A percentile compares a stretch with the other conserved stretches of the same genome.
phyloP scores from a whole-genome alignment of 2,888 invertebrate genomes.

The Sinhomidia bicolor region DNA sequence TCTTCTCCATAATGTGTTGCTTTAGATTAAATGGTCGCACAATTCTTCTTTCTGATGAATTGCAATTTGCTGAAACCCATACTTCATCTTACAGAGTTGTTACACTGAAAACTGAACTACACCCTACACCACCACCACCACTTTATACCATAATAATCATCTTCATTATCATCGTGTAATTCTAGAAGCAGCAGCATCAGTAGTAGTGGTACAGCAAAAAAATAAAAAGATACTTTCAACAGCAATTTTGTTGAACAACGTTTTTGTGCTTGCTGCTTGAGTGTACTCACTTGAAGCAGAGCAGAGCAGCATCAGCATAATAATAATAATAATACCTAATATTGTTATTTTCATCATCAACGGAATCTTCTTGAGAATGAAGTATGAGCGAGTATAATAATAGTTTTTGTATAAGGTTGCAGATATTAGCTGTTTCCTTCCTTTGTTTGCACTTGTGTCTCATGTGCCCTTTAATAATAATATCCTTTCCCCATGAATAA shows the following conservation, averaged over 20 bases:
- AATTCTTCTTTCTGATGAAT: constrained; percentile 50
- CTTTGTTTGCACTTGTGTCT: constrained; percentile 51
- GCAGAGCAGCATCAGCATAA: neutral
- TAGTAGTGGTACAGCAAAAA: too few relatives aligned
- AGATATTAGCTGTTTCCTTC: constrained; percentile 55
- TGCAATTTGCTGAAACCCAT: neutral
- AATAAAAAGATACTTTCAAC: too few relatives aligned
- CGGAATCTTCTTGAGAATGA: neutral
- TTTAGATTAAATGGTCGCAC: constrained; percentile 57
- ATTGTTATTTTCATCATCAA: neutral
- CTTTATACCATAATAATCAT: neutral
- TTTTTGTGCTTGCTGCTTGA: neutral
- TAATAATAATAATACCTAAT: too few relatives aligned
- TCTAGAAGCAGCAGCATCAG: neutral
- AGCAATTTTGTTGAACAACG: too few relatives aligned
- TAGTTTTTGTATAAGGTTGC: neutral
- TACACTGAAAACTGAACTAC: neutral
- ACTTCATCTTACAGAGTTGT: neutral
- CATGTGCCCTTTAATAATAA: constrained; percentile 45
- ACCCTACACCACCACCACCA: neutral
- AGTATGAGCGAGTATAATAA: too few relatives aligned
- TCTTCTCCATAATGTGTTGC: constrained; percentile 24
- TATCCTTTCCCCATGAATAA: constrained; percentile 49
- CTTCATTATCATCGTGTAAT: neutral
- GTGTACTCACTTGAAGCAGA: neutral